These are phyloP conservation scores for Enteromius radiatus DNA, from an alignment of 2,797 vertebrate species.

Conservation along the genomic window DNA sequence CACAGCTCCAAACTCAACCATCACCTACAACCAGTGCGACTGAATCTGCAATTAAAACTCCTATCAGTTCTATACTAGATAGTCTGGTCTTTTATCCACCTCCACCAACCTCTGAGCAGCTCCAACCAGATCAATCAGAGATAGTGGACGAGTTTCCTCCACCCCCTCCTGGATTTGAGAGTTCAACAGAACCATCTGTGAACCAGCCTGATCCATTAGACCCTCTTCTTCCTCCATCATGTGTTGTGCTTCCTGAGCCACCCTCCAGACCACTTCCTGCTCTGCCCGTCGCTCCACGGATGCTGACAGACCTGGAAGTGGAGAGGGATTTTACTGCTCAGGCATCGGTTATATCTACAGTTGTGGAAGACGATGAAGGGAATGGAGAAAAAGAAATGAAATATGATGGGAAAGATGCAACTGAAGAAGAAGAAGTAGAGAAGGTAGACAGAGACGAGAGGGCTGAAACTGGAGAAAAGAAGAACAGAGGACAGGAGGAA, in stretches of 20 bases:
- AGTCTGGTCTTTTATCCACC: slow-evolving; percentile 47
- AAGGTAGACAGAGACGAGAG: background rate
- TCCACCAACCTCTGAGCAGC: background rate
- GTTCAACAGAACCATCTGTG: background rate
- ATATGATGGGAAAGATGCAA: background rate
- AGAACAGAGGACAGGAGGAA: background rate
- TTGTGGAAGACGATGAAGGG: slow-evolving; percentile 25
- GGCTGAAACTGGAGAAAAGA: background rate
- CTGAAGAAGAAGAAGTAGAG: background rate
- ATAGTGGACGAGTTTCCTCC: background rate
- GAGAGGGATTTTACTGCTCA: slow-evolving; percentile 7
- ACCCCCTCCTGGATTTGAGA: background rate
- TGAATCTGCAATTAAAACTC: background rate
- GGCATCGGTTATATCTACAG: background rate
- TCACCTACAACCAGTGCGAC: background rate
- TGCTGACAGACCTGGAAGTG: slow-evolving; percentile 15
- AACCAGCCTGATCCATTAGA: background rate
- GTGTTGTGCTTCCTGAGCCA: slow-evolving; percentile 1
- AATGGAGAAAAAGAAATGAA: background rate
- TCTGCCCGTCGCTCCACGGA: background rate
- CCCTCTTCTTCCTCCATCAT: slow-evolving; percentile 13
- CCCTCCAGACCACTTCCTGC: slow-evolving; percentile 42
- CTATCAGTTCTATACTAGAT: slow-evolving; percentile 33
- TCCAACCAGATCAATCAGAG: background rate
- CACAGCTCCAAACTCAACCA: background rate